Percentiles rank a stretch among this genome's conserved stretches.
Evolutionary conservation across 2,797 vertebrate species (phyloP).

Genomic region (Chaetodon trifasciatus): DNA sequence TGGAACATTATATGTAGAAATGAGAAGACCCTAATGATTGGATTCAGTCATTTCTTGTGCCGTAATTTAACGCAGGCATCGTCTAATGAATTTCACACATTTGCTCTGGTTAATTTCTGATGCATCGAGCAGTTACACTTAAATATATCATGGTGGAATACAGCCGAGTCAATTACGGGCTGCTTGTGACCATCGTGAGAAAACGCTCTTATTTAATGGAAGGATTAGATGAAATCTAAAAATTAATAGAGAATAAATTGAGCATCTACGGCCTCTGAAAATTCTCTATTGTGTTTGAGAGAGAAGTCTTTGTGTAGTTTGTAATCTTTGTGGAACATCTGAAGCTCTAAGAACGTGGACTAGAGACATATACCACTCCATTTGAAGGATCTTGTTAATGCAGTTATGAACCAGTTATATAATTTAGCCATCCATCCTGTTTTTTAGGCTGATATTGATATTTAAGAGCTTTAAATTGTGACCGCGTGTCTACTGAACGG

Average conservation of each 20-base stretch:
- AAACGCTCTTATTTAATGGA: neutral
- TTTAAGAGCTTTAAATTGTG: neutral
- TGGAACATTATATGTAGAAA: conserved; percentile 48
- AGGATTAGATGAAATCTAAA: neutral
- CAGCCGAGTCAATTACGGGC: neutral
- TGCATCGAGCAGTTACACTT: neutral
- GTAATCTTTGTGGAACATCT: conserved; percentile 18
- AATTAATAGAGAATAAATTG: conserved; percentile 1
- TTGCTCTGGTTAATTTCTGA: neutral
- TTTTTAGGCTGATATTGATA: neutral
- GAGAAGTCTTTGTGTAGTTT: neutral
- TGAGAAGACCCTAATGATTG: conserved; percentile 29
- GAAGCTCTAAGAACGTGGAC: neutral
- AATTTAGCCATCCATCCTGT: neutral
- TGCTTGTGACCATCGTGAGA: neutral
- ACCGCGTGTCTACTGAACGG: neutral
- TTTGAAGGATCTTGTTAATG: neutral
- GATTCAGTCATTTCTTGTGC: conserved; percentile 7
- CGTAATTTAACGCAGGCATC: conserved; percentile 10
- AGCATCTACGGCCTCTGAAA: neutral
- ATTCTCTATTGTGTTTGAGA: conserved; percentile 16
- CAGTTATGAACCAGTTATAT: neutral
- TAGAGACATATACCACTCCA: neutral
- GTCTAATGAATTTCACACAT: conserved; percentile 6
- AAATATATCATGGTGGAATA: neutral